Conservation (phyloP, 2,797 vertebrate species). For the Acrocephalus scirpaceus region DNA sequence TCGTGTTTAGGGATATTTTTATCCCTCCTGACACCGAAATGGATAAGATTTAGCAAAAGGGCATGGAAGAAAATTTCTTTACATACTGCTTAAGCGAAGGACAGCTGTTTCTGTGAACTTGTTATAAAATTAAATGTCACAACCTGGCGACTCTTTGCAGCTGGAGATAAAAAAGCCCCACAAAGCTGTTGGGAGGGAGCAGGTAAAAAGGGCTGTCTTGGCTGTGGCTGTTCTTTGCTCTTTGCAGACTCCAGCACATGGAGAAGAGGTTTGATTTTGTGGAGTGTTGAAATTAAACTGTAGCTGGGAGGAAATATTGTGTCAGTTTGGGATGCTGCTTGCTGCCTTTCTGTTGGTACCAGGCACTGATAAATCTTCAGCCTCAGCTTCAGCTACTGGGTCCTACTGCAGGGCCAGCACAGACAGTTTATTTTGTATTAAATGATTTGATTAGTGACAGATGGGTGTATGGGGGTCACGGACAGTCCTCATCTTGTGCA, state of each 20-base stretch:
- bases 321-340: neutral
- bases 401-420: neutral
- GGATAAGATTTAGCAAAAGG: neutral
- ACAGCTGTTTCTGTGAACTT: neutral
- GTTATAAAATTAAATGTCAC: conserved; percentile 10
- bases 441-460: neutral
- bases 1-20: neutral
- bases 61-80: neutral
- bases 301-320: neutral
- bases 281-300: neutral
- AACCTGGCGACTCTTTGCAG: neutral
- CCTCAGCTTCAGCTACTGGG: neutral
- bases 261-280: neutral
- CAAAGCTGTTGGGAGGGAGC: neutral
- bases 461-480: neutral
- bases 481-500: fast-evolving
- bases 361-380: neutral
- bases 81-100: neutral
- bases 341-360: neutral
- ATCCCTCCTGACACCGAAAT: neutral
- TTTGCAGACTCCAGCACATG: neutral
- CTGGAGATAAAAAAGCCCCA: neutral
- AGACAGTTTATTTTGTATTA: neutral
- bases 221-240: neutral
- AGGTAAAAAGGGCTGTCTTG: neutral